Base-by-base conservation (phyloP, 2,113 vertebrate genomes). In the Nymphicus hollandicus region DNA sequence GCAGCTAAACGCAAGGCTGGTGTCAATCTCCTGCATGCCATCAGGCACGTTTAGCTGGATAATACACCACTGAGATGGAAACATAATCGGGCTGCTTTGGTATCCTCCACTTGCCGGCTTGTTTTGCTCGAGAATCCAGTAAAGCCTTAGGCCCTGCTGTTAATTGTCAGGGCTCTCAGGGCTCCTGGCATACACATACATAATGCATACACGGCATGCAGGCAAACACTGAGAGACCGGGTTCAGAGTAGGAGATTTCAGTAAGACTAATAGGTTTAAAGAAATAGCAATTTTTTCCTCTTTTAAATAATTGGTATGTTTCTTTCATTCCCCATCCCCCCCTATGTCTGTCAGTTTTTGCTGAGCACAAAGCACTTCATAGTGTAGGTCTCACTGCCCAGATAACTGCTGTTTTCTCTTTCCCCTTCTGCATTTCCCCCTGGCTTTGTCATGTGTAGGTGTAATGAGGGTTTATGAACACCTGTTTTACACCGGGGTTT, bases 211-310 rank as follows among this genome's bases (percentile, higher is more conserved):
- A 14, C 0, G 0, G 63, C 6, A 2, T 33, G 50, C 61, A 85
- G 94, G 31, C 53, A 46, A 35, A 43, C 52, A 35, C 0, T 8
- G 37, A 31, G 89, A 78, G 69, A 76, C 2, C 0, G n/a, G 27
- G 10, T 65, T 87, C 66, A 14, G 78, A 69, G 56, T 7, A 60
- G 50, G 35, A 60, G 68, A 88, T 86, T 91, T 88, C 50, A 88
- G 76, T n/a, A 78, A 80, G 76, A 64, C 68, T 96, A 66, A 86
- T 47, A 74, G 85, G 71, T 88, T 96, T 94, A 91, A 88, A 82
- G 55, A 94, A 91, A 93, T 70, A 19, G 44, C 33, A 8, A 37
- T 56, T 88, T 86, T 70, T 16, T 4, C n/a, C 19, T 12, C 33
- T 78, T 84, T 80, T 14, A 88, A 73, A 37, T 82, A 82, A 64